These are phyloP conservation scores for Platalea minor DNA, from an alignment of 2,797 vertebrate genomes.

Conservation along the genomic window DNA sequence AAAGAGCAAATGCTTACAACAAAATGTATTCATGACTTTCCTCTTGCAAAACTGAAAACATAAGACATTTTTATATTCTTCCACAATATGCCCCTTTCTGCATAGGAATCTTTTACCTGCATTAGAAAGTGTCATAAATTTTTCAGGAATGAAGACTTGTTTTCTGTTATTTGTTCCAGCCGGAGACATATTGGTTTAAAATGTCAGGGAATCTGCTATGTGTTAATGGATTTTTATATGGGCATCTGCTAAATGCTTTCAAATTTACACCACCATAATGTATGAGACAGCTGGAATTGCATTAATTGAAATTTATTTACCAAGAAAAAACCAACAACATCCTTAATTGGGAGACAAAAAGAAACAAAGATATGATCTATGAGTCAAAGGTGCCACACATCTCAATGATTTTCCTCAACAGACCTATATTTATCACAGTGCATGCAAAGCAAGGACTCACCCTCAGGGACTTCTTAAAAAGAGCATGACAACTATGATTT, in stretches of 20 bases:
- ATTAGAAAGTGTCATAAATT: not conserved
- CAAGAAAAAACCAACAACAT: not conserved
- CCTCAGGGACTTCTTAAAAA: conserved; percentile 11
- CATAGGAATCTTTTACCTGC: not conserved
- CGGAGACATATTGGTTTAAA: conserved; percentile 33
- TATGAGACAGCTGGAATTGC: conserved; percentile 49
- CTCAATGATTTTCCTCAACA: not conserved
- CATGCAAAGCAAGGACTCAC: not conserved
- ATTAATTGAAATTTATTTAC: conserved; percentile 65
- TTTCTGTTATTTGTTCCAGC: conserved; percentile 18
- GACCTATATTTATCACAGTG: not conserved
- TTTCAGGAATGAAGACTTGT: not conserved
- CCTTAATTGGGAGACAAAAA: conserved; percentile 28
- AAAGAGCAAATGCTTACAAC: not conserved
- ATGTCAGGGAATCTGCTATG: conserved; percentile 11
- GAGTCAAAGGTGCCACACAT: conserved; percentile 3
- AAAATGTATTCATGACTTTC: not conserved
- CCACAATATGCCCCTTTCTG: not conserved
- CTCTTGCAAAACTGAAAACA: not conserved
- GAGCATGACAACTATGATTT: not conserved
- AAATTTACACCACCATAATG: conserved; percentile 1
- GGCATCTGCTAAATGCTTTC: conserved; percentile 50
- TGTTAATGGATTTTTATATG: conserved; percentile 1
- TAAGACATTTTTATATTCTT: not conserved
- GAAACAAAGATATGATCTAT: conserved; percentile 44